Evolutionary conservation across 2,113 vertebrate species (phyloP), one percentile per base, ranked within the genome.

Genomic region (Hemicordylus capensis): DNA sequence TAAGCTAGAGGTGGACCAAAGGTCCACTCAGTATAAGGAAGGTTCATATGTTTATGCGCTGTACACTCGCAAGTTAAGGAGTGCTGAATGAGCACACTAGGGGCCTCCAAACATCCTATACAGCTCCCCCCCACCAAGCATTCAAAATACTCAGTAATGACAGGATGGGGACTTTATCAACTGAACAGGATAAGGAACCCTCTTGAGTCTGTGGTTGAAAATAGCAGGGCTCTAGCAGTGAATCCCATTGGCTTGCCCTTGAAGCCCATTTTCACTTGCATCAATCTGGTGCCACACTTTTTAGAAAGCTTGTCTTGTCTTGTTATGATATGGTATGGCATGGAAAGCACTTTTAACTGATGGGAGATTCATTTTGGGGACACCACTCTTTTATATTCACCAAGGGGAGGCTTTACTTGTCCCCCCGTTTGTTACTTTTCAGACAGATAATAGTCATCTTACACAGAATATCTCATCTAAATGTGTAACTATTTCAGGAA

Each of bases 401-500:
- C 4, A 77, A 20, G 81, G 84, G 46, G 84, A 19, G 11, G 42
- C 44, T 42, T 51, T 82, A 6, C 66, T 79, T 42, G 74, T 19
- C 26, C 86, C 42, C 90, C 66, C 28, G 7, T n/a, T n/a, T n/a
- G 26, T 22, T 64, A 76, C 4, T 56, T 73, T 87, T 76, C 54
- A 61, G 74, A 84, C 83, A 76, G 2, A 2, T 48, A 24, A 56
- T 79, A 48, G 26, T 17, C 17, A 76, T 70, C 46, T 90, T 80
- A 86, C 1, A 69, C 34, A 63, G 7, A 34, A 31, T 22, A 72
- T 42, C n/a, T n/a, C n/a, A n/a, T n/a, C 51, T 24, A 11, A 58
- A 59, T 37, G 9, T 48, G 14, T 28, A 75, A 61, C 42, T 63
- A 66, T 67, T 87, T 37, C 31, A 79, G 81, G 76, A 81, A 67